phyloP scores from a whole-genome alignment of 2,888 invertebrate species.

The Clepsis dumicolana region DNA sequence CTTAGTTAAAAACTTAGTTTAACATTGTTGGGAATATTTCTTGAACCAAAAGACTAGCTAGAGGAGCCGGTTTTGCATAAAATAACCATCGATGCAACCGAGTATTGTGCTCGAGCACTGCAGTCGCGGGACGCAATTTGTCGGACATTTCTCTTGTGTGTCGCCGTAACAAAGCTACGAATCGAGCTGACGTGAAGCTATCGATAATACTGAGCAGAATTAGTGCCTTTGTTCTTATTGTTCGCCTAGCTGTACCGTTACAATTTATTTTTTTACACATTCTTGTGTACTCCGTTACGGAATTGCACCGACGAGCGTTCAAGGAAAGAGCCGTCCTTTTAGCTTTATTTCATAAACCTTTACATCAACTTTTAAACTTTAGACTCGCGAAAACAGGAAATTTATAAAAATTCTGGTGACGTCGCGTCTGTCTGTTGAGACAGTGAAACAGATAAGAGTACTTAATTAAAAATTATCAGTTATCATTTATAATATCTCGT shows the following conservation, averaged over 20 bases:
- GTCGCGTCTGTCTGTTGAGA: background rate
- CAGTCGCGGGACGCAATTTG: slow-evolving; percentile 76
- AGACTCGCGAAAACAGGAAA: background rate
- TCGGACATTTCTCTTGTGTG: slow-evolving; percentile 76
- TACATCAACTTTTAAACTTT: background rate
- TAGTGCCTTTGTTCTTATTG: slow-evolving; percentile 73
- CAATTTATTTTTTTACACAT: slow-evolving; percentile 39
- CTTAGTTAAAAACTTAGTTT: slow-evolving; percentile 40
- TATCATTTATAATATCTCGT: background rate
- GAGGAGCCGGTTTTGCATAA: slow-evolving; percentile 67
- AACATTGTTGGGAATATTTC: slow-evolving; percentile 36
- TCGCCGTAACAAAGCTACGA: slow-evolving; percentile 73
- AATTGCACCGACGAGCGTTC: slow-evolving; percentile 13
- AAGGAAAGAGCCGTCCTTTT: slow-evolving; percentile 1
- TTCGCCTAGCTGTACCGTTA: slow-evolving; percentile 46
- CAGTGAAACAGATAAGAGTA: background rate
- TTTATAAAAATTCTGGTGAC: background rate
- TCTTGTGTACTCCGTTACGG: slow-evolving; percentile 25
- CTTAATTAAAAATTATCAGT: too few species aligned
- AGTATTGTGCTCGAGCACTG: slow-evolving; percentile 64
- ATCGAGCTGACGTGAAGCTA: slow-evolving; percentile 73
- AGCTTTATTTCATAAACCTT: slow-evolving; percentile 12
- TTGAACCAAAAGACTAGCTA: slow-evolving; percentile 46
- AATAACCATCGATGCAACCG: slow-evolving; percentile 70
- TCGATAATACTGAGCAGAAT: slow-evolving; percentile 72